Base-by-base conservation (phyloP, 2,113 vertebrate species). In the Xiphophorus maculatus region DNA sequence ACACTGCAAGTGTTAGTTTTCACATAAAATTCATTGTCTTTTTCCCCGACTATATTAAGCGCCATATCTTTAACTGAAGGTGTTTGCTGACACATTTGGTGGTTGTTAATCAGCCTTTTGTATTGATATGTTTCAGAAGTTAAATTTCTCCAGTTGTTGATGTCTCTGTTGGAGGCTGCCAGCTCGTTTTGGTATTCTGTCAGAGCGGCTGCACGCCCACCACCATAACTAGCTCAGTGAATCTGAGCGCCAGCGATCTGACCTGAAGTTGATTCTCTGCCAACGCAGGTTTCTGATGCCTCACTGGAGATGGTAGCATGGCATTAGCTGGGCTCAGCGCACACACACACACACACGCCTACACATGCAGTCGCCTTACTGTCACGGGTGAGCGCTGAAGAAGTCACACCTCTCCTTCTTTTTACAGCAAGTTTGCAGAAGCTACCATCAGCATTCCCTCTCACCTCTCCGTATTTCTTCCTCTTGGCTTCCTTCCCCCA, bases 221-320 rank as follows among this genome's bases (percentile, higher is more conserved):
- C 78, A 64, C 83, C 77, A 82, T 76, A 79, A 77, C 87, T 37
- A 19, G 61, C 78, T 74, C 74, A 13, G 67, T 80, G 79, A 74
- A 65, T 86, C 69, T 82, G 66, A 84, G 79, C 28, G 68, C 76
- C 77, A 90, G 77, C 48, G 5, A 73, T 77, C 69, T 77, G 85
- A 90, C 91, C 90, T 87, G 82, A 65, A 69, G 74, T 81, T 86
- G 80, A 85, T 85, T 84, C 86, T 81, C 74, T 86, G 89, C 86
- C 89, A 90, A 71, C 27, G 76, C 81, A 75, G 75, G 72, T 87
- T 88, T 87, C 80, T 77, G 84, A 87, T 77, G 87, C 76, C 81
- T 87, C 84, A 77, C 76, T 76, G 73, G 90, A 86, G 72, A 86
- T 84, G 81, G 80, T 87, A 69, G 82, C 54, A 29, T 84, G 88